These are phyloP conservation scores for Sycophila texana DNA, from an alignment of 2,888 invertebrate species.

Conservation along the genomic window DNA sequence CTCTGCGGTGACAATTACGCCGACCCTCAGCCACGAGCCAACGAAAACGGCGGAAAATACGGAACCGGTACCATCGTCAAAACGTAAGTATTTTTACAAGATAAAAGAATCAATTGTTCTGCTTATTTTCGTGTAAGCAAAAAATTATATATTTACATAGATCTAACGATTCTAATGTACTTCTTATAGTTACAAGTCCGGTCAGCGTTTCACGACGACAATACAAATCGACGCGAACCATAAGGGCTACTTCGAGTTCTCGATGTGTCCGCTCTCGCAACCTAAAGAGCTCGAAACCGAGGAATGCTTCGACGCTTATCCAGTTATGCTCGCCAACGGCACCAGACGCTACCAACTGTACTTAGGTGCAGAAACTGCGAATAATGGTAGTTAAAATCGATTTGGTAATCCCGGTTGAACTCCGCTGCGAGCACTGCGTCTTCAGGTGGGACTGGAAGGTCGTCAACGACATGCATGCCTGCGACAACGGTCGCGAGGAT, in stretches of 20 bases:
- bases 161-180: constrained; percentile 64
- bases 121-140: background rate
- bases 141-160: too few species aligned
- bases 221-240: constrained; percentile 76
- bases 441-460: constrained; percentile 78
- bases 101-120: background rate
- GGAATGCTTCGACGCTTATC: constrained; percentile 76
- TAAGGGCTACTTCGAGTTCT: constrained; percentile 76
- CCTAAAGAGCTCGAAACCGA: constrained; percentile 76
- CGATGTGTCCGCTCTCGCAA: constrained; percentile 76
- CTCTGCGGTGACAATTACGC: constrained; percentile 78
- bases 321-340: constrained; percentile 70
- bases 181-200: background rate
- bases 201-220: background rate
- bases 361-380: constrained; percentile 50
- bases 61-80: constrained; percentile 77
- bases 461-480: constrained; percentile 77
- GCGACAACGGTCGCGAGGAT: constrained; percentile 64
- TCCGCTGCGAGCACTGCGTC: constrained; percentile 78
- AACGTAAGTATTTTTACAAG: constrained; percentile 64
- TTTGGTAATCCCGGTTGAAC: constrained; percentile 71
- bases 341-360: constrained; percentile 64
- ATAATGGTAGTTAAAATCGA: constrained; percentile 59
- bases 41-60: constrained; percentile 78
- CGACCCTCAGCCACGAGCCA: constrained; percentile 74